Evolutionary conservation across 2,797 vertebrate species (phyloP).

Genomic region (Gouania willdenowi): DNA sequence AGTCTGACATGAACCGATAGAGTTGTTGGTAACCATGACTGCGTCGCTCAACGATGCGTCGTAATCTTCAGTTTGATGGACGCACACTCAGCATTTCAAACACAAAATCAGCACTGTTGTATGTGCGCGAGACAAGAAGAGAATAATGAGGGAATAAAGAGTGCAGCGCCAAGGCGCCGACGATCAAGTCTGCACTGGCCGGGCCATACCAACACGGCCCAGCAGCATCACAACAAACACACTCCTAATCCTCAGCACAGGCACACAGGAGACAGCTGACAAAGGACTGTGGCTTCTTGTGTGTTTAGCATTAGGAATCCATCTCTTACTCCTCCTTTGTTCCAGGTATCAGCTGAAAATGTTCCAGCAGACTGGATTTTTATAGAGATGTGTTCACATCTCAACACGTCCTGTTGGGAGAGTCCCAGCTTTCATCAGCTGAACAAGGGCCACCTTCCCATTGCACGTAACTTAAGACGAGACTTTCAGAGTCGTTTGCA

Average conservation of each 20-base stretch:
- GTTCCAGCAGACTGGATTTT: conserved; percentile 1
- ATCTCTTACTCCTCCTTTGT: neutral
- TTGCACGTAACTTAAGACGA: no score
- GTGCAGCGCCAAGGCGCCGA: conserved; percentile 19
- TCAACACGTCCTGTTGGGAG: conserved; percentile 20
- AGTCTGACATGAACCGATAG: no score
- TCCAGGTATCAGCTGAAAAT: neutral
- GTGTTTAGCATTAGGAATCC: neutral
- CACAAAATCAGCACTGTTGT: conserved; percentile 6
- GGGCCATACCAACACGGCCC: conserved; percentile 18
- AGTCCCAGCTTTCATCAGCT: neutral
- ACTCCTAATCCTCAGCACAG: conserved; percentile 25
- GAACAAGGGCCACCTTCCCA: neutral
- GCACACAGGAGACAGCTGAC: conserved; percentile 13
- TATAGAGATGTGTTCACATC: conserved; percentile 14
- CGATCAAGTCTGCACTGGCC: conserved; percentile 69
- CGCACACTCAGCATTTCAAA: conserved; percentile 34
- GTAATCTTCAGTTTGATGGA: conserved; percentile 23
- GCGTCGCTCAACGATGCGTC: no score
- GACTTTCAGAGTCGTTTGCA: no score
- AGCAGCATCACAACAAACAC: neutral
- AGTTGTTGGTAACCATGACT: no score
- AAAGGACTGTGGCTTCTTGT: conserved; percentile 19
- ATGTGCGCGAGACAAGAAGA: no score
- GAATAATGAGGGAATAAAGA: conserved; percentile 30